Evolutionary conservation across 2,797 vertebrate genomes (phyloP).

Genomic region (Schizopygopsis pylzovi): DNA sequence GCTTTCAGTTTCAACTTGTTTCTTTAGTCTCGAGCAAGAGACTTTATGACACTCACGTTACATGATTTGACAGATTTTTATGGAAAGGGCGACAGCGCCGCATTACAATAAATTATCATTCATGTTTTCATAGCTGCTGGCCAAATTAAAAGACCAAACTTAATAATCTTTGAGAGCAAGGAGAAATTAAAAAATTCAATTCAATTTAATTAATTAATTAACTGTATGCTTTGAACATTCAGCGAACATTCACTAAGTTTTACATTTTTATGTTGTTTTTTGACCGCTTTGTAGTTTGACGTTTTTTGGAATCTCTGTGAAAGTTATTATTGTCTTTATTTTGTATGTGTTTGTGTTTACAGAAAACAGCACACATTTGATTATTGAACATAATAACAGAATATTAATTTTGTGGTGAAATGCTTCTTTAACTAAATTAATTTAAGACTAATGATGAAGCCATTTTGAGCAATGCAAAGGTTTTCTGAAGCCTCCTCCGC

Average conservation of each 20-base stretch:
- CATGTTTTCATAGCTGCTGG: too few species aligned
- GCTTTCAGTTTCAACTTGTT: too few species aligned
- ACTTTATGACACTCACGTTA: too few species aligned
- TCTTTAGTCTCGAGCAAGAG: too few species aligned
- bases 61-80: too few species aligned
- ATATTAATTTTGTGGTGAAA: background rate
- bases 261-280: background rate
- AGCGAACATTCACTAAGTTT: background rate
- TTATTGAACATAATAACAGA: background rate
- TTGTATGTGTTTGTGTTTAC: background rate
- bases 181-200: too few species aligned
- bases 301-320: background rate
- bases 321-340: background rate
- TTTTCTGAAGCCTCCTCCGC: background rate
- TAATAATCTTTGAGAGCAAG: too few species aligned
- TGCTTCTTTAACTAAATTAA: background rate
- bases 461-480: background rate
- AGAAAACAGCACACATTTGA: background rate
- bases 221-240: too few species aligned
- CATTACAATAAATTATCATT: too few species aligned
- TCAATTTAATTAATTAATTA: too few species aligned
- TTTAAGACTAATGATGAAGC: conserved; percentile 9
- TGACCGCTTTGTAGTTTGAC: background rate
- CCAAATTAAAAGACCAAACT: too few species aligned
- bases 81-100: too few species aligned